Evolutionary conservation across 1,140 invertebrate genomes (phyloP), one percentile per base, ranked within the genome.

Genomic region (Chymomyza costata): DNA sequence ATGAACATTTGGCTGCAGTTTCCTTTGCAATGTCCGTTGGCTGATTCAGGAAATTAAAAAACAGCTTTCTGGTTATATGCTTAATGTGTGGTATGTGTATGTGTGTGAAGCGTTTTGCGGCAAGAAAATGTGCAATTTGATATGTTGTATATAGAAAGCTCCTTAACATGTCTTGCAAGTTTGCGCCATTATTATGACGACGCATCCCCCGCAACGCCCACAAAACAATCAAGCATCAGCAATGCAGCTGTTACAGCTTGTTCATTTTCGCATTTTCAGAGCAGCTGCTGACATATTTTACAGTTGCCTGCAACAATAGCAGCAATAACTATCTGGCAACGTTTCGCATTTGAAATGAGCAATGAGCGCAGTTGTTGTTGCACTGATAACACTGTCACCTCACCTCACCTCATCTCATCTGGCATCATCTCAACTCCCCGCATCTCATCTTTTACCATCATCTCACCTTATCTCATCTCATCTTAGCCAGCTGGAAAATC

Each of bases 41-140:
- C 45, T 52, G 30, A 6, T 17, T 15, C 50, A 64, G 67, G 73
- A 80, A 80, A 78, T 78, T 78, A 80, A 64, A 78, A 65, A 55
- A 52, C 45, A 60, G 46, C 31, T 46, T 41, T 31, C 43, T n/a
- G n/a, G n/a, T n/a, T n/a, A n/a, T n/a, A n/a, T n/a, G n/a, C n/a
- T n/a, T n/a, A n/a, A n/a, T n/a, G n/a, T n/a, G n/a, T n/a, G n/a
- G n/a, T n/a, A n/a, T n/a, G n/a, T n/a, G n/a, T n/a, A n/a, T n/a
- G n/a, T n/a, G n/a, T n/a, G n/a, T n/a, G n/a, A n/a, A n/a, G n/a
- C n/a, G n/a, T n/a, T n/a, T n/a, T n/a, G n/a, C n/a, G n/a, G n/a
- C n/a, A n/a, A n/a, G n/a, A n/a, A n/a, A n/a, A n/a, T n/a, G n/a
- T n/a, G n/a, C n/a, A n/a, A n/a, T n/a, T n/a, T n/a, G n/a, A n/a